phyloP scores from a whole-genome alignment of 2,113 vertebrate genomes.

The Dipodomys spectabilis region DNA sequence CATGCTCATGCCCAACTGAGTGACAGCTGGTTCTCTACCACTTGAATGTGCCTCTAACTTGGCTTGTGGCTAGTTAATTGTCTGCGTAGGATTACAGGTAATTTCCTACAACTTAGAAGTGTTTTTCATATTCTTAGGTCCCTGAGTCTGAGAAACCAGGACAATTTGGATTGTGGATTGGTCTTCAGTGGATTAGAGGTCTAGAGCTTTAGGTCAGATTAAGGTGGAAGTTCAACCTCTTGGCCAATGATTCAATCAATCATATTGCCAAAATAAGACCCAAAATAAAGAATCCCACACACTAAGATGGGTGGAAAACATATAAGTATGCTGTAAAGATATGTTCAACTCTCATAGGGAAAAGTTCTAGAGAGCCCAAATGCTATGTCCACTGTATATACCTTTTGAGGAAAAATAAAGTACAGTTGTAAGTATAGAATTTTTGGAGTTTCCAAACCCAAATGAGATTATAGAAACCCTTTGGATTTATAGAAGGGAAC shows the following conservation, averaged over 20 bases:
- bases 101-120: neutral
- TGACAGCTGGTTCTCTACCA: neutral
- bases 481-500: neutral
- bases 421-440: neutral
- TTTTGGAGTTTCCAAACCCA: neutral
- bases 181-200: neutral
- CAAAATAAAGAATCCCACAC: neutral
- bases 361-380: neutral
- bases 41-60: neutral
- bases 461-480: neutral
- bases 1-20: too few species aligned
- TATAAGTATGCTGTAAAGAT: neutral
- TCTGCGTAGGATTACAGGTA: too few species aligned
- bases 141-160: neutral
- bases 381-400: neutral
- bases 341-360: fast-evolving
- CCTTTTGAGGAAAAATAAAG: neutral
- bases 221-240: neutral
- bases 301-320: neutral
- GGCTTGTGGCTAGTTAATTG: too few species aligned
- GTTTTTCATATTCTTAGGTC: neutral
- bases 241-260: neutral
- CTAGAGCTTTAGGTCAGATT: too few species aligned
- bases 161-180: neutral
- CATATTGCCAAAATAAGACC: neutral